Base-by-base conservation (phyloP, 2,888 invertebrate genomes). In the Strigamia maritima region DNA sequence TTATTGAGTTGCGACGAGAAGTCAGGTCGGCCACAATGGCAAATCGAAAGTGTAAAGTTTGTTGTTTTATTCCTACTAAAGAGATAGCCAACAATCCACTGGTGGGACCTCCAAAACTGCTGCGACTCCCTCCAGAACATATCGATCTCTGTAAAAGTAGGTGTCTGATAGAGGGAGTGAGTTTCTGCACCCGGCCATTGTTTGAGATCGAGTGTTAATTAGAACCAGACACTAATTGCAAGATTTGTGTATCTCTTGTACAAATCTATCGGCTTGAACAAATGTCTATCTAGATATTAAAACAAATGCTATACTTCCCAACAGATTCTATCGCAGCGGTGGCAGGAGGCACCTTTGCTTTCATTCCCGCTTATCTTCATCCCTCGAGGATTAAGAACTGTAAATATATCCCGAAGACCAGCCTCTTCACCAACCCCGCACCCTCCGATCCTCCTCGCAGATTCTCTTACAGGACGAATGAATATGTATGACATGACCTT, bases 401-500 rank as follows among this genome's bases (percentile, higher is more conserved):
- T 65, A 65, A 65, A 65, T 65, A 65, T 65, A 65, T 65, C 65
- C 65, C 24, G 26, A 65, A 65, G 26, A 65, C 65, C 65, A 24
- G 2, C 10, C 65, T 26, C 65, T 65, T 26, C 65, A 24, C 65
- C 60, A 19, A 19, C 60, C 60, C 19, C 2, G 6, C 31, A n/a
- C 60, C 60, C 19, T 60, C 65, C 65, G 65, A 65, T 65, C 65
- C 16, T 24, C 2, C 65, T 28, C 10, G 8, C 26, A 65, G 65
- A 65, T 24, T 65, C 65, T 65, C 28, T 65, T 65, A 26, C 65
- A 65, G 65, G 26, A 26, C 26, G 7, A 65, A 26, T 65, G 65
- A 65, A 65, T 65, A 65, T 65, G 65, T 24, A 65, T 65, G 65
- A 65, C 65, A 65, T 26, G 65, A 65, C 65, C 65, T 65, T 65